A percentile compares a stretch with the other conserved stretches of the same genome.
Evolutionary conservation across 2,113 vertebrate genomes (phyloP).

Genomic region (Pseudorectes ferrugineus): DNA sequence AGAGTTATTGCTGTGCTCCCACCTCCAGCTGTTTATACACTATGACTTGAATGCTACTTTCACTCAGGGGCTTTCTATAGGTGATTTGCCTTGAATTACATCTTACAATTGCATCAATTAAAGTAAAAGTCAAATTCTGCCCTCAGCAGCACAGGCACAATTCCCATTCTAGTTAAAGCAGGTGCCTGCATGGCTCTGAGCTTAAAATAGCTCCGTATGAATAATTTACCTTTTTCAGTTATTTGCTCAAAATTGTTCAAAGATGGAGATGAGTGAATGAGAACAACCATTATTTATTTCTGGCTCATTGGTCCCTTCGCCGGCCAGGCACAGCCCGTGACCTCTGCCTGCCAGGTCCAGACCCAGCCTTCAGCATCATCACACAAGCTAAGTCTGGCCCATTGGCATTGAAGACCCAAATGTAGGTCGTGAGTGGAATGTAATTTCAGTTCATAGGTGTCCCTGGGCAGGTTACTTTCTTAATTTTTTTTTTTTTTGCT

Average conservation of each 20-base stretch:
- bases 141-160: constrained; percentile 22
- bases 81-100: constrained; percentile 24
- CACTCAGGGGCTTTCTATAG: constrained; percentile 2
- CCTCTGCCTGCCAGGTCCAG: neutral
- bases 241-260: constrained; percentile 22
- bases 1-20: neutral
- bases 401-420: neutral
- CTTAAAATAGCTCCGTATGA: constrained; percentile 48
- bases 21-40: constrained; percentile 5
- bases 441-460: neutral
- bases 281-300: constrained; percentile 11
- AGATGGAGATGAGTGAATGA: constrained; percentile 39
- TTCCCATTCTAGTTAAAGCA: constrained; percentile 41
- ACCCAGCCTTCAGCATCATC: neutral
- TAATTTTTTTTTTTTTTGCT: neutral
- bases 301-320: neutral
- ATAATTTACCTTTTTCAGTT: constrained; percentile 58
- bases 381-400: neutral
- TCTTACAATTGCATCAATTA: constrained; percentile 50
- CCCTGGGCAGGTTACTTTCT: neutral
- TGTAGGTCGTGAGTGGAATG: neutral
- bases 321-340: neutral
- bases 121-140: constrained; percentile 58
- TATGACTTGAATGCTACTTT: neutral
- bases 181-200: constrained; percentile 34